Conservation (phyloP, 2,113 vertebrate species). For the Saccopteryx bilineata region DNA sequence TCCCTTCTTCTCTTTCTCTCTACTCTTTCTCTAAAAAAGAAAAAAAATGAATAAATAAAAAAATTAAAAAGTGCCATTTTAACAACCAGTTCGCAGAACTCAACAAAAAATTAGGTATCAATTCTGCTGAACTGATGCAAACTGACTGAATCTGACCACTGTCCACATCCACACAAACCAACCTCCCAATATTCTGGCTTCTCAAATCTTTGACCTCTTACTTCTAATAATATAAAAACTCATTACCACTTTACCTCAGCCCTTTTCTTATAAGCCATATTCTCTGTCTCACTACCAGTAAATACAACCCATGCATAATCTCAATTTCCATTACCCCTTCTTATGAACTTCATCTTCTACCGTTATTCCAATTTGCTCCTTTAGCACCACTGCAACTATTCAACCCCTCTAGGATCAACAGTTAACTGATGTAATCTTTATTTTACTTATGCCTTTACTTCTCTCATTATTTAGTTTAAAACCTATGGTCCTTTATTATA, state of each 20-base stretch:
- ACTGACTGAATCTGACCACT: too few species aligned
- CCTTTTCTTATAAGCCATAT: neutral
- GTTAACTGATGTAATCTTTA: neutral
- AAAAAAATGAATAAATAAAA: too few species aligned
- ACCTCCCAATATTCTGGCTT: neutral
- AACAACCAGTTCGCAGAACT: too few species aligned
- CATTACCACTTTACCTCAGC: neutral
- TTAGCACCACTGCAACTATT: neutral
- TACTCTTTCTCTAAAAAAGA: too few species aligned
- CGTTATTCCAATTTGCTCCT: conserved; percentile 2
- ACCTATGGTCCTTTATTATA: neutral
- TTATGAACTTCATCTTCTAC: neutral
- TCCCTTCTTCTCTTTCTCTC: too few species aligned
- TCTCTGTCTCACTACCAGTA: neutral
- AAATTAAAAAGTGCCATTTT: too few species aligned
- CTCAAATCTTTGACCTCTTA: conserved; percentile 21
- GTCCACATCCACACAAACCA: neutral
- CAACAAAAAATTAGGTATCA: too few species aligned
- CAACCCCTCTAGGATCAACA: neutral
- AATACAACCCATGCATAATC: neutral
- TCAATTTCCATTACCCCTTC: neutral
- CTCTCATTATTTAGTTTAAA: neutral
- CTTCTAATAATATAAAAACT: neutral
- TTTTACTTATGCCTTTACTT: neutral
- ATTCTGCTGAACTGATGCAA: too few species aligned